Evolutionary conservation across 2,888 invertebrate species (phyloP).

Genomic region (Melipona beecheii): DNA sequence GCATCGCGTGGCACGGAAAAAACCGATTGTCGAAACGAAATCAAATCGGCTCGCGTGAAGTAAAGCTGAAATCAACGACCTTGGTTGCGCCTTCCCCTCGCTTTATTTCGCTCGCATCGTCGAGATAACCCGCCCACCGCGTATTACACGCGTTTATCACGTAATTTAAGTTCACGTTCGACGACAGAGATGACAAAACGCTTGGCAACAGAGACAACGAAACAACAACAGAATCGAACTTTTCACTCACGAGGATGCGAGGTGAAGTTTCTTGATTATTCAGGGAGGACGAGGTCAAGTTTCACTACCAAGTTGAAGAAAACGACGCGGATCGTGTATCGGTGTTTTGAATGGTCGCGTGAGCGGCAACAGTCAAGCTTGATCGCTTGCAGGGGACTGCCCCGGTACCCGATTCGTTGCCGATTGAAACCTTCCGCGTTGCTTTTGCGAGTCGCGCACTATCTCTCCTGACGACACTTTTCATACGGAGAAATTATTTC

Average conservation of each 20-base stretch:
- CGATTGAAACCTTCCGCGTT: neutral
- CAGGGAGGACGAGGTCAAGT: neutral
- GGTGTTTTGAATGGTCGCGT: conserved; percentile 14
- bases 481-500: too few relatives aligned
- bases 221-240: neutral
- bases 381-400: neutral
- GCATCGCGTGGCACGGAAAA: conserved; percentile 34
- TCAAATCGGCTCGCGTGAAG: conserved; percentile 31
- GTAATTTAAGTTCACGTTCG: too few relatives aligned
- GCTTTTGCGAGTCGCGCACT: neutral
- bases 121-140: conserved; percentile 5
- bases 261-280: neutral
- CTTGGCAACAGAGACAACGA: neutral
- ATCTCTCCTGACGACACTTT: too few relatives aligned
- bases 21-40: too few relatives aligned
- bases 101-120: neutral
- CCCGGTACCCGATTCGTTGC: too few relatives aligned
- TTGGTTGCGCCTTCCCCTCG: conserved; percentile 35
- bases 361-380: neutral
- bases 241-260: neutral
- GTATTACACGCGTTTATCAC: neutral
- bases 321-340: neutral
- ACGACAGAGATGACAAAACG: too few relatives aligned
- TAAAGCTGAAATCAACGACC: conserved; percentile 50
- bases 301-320: neutral